These are phyloP conservation scores for Oligia fasciuncula DNA, from an alignment of 2,888 invertebrate genomes.

Conservation along the genomic window DNA sequence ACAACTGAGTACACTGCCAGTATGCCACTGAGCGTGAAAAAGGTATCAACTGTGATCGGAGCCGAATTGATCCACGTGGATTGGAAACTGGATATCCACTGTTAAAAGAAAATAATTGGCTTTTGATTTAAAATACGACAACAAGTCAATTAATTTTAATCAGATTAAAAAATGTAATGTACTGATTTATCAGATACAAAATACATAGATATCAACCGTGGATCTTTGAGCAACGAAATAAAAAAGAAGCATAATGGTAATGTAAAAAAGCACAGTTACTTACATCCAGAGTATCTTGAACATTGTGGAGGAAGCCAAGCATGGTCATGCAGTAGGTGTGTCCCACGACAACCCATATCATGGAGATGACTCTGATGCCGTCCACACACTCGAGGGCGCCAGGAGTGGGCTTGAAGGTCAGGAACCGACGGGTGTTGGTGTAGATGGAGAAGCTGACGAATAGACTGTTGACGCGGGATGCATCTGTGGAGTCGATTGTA, in stretches of 20 bases:
- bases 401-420: conserved; percentile 74
- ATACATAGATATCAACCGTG: neutral
- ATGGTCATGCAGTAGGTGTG: conserved; percentile 78
- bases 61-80: conserved; percentile 80
- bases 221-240: neutral
- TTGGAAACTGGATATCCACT: conserved; percentile 76
- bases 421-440: conserved; percentile 80
- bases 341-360: conserved; percentile 86
- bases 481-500: conserved; percentile 53
- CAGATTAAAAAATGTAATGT: neutral
- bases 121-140: neutral
- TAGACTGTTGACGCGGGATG: conserved; percentile 62
- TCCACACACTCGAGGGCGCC: conserved; percentile 83
- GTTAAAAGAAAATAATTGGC: conserved; percentile 27
- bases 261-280: conserved; percentile 36
- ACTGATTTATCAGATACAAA: neutral
- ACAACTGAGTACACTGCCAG: conserved; percentile 85
- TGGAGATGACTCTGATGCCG: conserved; percentile 84
- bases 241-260: neutral
- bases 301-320: conserved; percentile 72
- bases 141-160: neutral
- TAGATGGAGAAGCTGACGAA: conserved; percentile 80
- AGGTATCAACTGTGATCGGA: conserved; percentile 91
- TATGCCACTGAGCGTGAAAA: conserved; percentile 91
- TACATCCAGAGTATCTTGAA: conserved; percentile 66